Evolutionary conservation across 2,113 vertebrate genomes (phyloP).

Genomic region (Sinocyclocheilus anshuiensis): DNA sequence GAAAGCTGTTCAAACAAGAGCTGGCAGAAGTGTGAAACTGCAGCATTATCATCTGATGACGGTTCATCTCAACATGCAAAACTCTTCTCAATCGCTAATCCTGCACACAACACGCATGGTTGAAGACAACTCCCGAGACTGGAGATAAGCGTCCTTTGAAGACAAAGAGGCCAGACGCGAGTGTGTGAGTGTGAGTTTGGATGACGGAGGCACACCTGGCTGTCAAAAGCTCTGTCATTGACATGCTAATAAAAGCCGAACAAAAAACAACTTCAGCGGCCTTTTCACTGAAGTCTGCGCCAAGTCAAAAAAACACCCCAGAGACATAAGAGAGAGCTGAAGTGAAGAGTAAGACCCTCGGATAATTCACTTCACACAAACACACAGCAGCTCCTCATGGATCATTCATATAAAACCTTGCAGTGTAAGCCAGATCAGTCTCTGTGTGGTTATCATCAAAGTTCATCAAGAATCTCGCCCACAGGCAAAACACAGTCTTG

Average conservation of each 20-base stretch:
- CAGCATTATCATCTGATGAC: not conserved
- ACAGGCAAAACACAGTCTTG: no score
- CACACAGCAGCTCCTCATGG: not conserved
- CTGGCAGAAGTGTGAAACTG: not conserved
- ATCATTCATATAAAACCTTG: not conserved
- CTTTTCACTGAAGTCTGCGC: slow-evolving; percentile 49
- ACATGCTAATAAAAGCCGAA: slow-evolving; percentile 57
- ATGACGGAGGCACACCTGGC: slow-evolving; percentile 42
- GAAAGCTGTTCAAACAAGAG: not conserved
- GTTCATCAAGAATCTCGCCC: no score
- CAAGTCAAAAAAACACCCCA: slow-evolving; percentile 6
- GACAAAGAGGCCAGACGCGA: not conserved
- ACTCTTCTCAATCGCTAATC: not conserved
- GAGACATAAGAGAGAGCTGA: slow-evolving; percentile 16
- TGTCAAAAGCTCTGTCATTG: slow-evolving; percentile 51
- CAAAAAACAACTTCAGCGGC: slow-evolving; percentile 24
- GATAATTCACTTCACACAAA: not conserved
- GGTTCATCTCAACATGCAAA: slow-evolving; percentile 21
- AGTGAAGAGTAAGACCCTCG: not conserved
- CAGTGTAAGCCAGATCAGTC: not conserved
- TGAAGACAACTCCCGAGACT: not conserved
- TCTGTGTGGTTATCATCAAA: no score
- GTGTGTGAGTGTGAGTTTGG: not conserved
- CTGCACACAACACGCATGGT: slow-evolving; percentile 1
- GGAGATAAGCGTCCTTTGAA: not conserved